A percentile compares a stretch with the other conserved stretches of the same genome.
Conservation (phyloP, 2,888 invertebrate genomes). For the Hydraecia micacea region DNA sequence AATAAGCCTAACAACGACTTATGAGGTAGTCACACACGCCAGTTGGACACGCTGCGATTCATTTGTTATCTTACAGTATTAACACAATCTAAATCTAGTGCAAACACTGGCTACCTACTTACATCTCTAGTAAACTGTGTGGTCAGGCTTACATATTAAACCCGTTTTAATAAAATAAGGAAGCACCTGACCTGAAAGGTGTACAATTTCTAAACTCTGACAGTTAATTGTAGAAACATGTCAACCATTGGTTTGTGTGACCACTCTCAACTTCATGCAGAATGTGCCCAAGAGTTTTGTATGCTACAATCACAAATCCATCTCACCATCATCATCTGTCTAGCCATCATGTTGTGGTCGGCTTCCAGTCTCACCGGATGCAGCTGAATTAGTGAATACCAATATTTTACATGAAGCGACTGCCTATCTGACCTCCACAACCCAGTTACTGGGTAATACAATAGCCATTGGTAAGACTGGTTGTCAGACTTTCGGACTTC, state of each 20-base stretch:
- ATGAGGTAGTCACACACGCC: conserved; percentile 46
- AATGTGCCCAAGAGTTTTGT: neutral
- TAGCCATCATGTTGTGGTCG: neutral
- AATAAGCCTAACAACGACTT: conserved; percentile 44
- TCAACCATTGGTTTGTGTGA: neutral
- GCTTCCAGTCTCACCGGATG: neutral
- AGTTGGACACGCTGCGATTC: conserved; percentile 52
- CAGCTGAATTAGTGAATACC: neutral
- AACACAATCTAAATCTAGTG: conserved; percentile 70
- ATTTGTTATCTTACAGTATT: conserved; percentile 72
- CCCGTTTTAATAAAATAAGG: neutral
- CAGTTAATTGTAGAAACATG: neutral
- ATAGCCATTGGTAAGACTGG: neutral
- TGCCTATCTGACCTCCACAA: neutral
- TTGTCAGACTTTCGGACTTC: too few species aligned
- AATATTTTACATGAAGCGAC: too few species aligned
- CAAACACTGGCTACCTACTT: conserved; percentile 61
- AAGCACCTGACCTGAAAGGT: neutral
- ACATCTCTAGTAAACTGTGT: conserved; percentile 22
- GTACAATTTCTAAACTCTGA: neutral
- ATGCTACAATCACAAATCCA: neutral
- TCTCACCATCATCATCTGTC: neutral
- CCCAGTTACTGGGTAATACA: neutral
- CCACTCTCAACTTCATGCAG: neutral
- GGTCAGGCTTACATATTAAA: conserved; percentile 9